Evolutionary conservation across 1,140 invertebrate species (phyloP).

Genomic region (Capitella teleta): DNA sequence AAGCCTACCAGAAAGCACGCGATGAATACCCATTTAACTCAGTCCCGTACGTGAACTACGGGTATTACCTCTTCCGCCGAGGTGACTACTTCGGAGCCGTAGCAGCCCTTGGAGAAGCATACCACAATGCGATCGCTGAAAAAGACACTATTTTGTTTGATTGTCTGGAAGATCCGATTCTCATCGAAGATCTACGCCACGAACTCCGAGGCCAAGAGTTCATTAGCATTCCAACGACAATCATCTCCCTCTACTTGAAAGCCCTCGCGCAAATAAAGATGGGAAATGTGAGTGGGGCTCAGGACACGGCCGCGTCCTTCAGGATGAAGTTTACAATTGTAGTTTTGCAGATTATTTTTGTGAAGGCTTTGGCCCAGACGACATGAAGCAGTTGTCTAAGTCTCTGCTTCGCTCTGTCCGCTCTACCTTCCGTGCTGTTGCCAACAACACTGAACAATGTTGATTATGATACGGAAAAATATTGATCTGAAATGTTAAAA

Average conservation of each 20-base stretch:
- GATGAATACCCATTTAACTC: constrained; percentile 5
- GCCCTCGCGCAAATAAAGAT: background rate
- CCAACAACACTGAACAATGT: too few species aligned
- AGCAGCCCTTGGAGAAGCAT: background rate
- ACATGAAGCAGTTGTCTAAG: constrained; percentile 2
- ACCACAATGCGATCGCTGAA: constrained; percentile 1
- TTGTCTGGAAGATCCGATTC: constrained; percentile 3
- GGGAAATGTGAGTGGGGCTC: constrained; percentile 1
- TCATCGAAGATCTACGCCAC: background rate
- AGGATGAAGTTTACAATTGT: background rate
- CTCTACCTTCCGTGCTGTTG: too few species aligned
- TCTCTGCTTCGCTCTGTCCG: background rate
- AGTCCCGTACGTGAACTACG: constrained; percentile 7
- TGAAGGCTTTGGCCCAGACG: background rate
- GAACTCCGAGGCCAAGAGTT: constrained; percentile 1
- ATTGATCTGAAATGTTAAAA: too few species aligned
- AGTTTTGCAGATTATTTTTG: constrained; percentile 2
- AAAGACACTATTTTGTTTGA: constrained; percentile 8
- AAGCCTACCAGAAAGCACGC: background rate
- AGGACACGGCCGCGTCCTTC: background rate
- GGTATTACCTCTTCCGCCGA: constrained; percentile 3
- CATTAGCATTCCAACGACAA: constrained; percentile 1
- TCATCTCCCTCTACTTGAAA: constrained; percentile 5
- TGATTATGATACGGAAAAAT: too few species aligned
- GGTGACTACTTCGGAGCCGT: background rate